phyloP scores from a whole-genome alignment of 2,113 vertebrate genomes.

The Coptodon bakossiorum region DNA sequence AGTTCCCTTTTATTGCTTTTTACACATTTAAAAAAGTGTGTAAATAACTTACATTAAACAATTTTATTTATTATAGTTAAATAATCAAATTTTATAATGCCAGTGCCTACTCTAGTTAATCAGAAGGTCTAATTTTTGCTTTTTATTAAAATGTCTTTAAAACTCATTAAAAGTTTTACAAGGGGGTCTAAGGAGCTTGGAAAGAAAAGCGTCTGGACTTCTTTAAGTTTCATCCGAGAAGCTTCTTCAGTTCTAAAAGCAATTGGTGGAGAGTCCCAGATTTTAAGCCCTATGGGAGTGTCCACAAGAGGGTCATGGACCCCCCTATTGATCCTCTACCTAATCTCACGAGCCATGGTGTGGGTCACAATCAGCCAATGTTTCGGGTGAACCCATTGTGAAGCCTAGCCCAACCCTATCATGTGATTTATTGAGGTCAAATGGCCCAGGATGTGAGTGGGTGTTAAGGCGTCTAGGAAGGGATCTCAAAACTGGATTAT shows the following conservation, averaged over 20 bases:
- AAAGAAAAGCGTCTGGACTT: neutral
- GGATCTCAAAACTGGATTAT: neutral
- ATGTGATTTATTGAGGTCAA: neutral
- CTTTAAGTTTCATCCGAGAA: neutral
- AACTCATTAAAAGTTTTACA: neutral
- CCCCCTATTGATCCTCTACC: neutral
- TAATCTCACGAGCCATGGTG: fast-evolving
- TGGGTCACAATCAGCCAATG: neutral
- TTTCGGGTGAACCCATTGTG: neutral
- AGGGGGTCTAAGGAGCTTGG: neutral
- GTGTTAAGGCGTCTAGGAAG: neutral
- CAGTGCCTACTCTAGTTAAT: neutral
- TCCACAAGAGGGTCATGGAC: neutral
- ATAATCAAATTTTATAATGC: neutral
- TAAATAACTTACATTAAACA: neutral
- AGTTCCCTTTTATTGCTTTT: neutral
- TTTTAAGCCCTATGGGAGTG: neutral
- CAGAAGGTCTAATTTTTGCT: neutral
- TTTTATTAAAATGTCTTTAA: neutral
- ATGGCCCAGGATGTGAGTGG: neutral
- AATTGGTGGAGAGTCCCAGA: neutral
- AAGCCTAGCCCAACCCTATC: neutral
- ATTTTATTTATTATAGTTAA: neutral
- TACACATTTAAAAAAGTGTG: neutral
- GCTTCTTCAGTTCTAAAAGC: neutral